A percentile compares a stretch with the other conserved stretches of the same genome.
phyloP scores from a whole-genome alignment of 2,888 invertebrate genomes.

The Chelonus formosanus region DNA sequence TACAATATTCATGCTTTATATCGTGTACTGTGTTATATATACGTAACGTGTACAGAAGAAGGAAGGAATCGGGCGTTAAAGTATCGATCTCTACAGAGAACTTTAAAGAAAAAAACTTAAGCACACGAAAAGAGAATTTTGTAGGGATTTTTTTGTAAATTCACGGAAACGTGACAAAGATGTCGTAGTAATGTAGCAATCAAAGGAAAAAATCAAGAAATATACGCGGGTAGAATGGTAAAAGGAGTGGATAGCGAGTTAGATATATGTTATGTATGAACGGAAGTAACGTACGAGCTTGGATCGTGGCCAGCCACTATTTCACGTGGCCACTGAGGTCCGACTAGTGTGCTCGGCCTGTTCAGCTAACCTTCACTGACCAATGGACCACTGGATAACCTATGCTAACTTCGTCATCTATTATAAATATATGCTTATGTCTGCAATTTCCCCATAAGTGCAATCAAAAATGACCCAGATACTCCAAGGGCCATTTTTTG shows the following conservation, averaged over 20 bases:
- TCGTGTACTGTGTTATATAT: constrained; percentile 27
- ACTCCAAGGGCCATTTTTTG: neutral
- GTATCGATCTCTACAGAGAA: neutral
- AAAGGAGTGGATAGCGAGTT: constrained; percentile 46
- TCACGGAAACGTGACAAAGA: constrained; percentile 31
- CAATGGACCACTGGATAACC: constrained; percentile 60
- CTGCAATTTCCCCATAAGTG: constrained; percentile 31
- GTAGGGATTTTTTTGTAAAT: constrained; percentile 17
- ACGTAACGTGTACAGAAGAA: constrained; percentile 27
- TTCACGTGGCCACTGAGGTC: constrained; percentile 55
- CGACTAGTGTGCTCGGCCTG: constrained; percentile 45
- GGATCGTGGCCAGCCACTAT: constrained; percentile 61
- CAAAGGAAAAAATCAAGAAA: constrained; percentile 10
- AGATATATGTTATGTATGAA: constrained; percentile 54
- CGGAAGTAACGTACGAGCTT: constrained; percentile 61
- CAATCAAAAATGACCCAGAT: constrained; percentile 25
- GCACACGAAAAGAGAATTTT: neutral
- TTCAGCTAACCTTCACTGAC: constrained; percentile 55
- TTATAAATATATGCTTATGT: constrained; percentile 59
- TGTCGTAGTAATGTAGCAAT: constrained; percentile 37
- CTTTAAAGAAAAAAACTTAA: neutral
- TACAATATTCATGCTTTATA: neutral
- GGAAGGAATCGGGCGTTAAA: constrained; percentile 19
- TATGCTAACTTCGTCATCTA: constrained; percentile 55
- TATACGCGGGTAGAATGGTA: constrained; percentile 35